A percentile compares a stretch with the other conserved stretches of the same genome.
Conservation (phyloP, 2,797 vertebrate genomes). For the Sebastes hubbsi region DNA sequence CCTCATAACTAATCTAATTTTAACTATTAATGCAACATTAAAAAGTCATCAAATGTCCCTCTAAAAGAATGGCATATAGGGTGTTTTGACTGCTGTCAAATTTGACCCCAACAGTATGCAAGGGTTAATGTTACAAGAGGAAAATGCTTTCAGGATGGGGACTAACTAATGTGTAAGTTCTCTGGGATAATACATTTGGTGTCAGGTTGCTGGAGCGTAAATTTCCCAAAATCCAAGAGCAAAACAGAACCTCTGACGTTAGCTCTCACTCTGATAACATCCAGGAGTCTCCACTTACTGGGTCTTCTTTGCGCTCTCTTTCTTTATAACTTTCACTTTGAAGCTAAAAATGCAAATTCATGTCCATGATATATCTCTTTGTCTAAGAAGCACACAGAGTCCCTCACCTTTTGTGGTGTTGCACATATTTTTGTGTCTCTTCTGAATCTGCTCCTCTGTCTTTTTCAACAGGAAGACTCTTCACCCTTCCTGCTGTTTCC, state of each 20-base stretch:
- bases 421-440: neutral
- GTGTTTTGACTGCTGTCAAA: neutral
- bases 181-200: neutral
- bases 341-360: neutral
- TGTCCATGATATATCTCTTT: neutral
- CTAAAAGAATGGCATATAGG: neutral
- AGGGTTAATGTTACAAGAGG: neutral
- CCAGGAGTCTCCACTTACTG: neutral
- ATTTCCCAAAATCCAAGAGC: neutral
- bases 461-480: constrained; percentile 64
- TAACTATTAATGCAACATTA: neutral
- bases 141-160: neutral
- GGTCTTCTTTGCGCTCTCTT: neutral
- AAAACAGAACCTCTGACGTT: neutral
- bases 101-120: neutral
- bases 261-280: neutral
- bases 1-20: neutral
- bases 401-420: neutral
- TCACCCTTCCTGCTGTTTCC: constrained; percentile 53
- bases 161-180: neutral
- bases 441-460: constrained; percentile 10
- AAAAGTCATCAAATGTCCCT: neutral
- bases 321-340: neutral
- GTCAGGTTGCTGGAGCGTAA: neutral
- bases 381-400: neutral